Conservation (phyloP, 2,113 vertebrate species). For the Nesogale talazaci region DNA sequence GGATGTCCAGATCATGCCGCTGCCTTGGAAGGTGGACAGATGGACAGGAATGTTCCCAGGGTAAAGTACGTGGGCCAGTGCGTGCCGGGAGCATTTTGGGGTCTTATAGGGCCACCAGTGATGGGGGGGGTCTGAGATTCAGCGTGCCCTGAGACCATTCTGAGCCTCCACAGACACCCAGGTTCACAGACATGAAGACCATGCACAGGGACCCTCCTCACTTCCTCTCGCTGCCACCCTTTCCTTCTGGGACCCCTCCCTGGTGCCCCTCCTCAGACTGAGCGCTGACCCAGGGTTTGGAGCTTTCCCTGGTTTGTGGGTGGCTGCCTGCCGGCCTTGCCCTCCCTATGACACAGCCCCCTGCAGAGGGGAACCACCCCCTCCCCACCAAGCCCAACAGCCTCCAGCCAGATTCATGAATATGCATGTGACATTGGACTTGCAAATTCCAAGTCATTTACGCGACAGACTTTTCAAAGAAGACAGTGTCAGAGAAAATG, state of each 20-base stretch:
- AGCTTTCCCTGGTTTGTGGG: background rate
- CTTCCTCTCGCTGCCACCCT: background rate
- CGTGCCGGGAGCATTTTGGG: no score
- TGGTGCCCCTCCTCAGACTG: background rate
- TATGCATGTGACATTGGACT: constrained; percentile 80
- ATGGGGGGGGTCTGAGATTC: background rate
- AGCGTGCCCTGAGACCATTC: background rate
- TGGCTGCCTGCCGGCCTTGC: background rate
- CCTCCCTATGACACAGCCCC: background rate
- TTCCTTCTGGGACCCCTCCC: background rate
- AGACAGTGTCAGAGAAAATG: constrained; percentile 77
- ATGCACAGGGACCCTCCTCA: background rate
- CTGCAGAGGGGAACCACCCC: no score
- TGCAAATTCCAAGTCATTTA: constrained; percentile 82
- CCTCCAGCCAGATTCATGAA: constrained; percentile 62
- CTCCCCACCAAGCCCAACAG: background rate
- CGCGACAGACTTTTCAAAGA: constrained; percentile 76
- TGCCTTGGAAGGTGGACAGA: no score
- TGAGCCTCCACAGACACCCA: background rate
- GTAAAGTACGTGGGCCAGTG: no score
- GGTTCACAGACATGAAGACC: background rate
- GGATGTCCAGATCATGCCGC: background rate
- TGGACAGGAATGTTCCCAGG: no score
- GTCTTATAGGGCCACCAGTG: no score
- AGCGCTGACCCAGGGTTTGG: background rate